Evolutionary conservation across 2,888 invertebrate genomes (phyloP).

Genomic region (Heliconius ethilla): DNA sequence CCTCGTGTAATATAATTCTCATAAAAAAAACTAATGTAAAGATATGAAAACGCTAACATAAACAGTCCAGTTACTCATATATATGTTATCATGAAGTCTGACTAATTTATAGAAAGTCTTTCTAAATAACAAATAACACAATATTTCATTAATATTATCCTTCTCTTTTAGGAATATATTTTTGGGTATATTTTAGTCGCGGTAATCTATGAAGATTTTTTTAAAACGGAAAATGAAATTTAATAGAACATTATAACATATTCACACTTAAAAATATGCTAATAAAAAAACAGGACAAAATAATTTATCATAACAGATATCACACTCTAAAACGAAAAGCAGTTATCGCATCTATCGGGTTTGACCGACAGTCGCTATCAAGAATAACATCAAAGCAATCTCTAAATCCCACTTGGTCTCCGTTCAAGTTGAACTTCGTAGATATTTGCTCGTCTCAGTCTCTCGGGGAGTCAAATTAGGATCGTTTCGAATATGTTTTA

Average conservation of each 20-base stretch:
- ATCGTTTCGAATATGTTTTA: background rate
- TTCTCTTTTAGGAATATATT: background rate
- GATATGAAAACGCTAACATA: constrained; percentile 9
- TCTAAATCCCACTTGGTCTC: constrained; percentile 16
- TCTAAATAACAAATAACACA: constrained; percentile 18
- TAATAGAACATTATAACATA: too few species aligned
- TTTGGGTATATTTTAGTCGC: too few species aligned
- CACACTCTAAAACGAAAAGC: background rate
- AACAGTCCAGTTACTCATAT: background rate
- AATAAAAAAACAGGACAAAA: too few species aligned
- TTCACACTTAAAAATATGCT: too few species aligned
- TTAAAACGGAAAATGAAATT: too few species aligned
- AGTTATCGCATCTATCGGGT: background rate
- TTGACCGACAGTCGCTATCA: constrained; percentile 11
- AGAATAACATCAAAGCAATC: constrained; percentile 28
- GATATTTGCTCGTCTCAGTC: constrained; percentile 23
- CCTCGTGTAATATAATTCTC: background rate
- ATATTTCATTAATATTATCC: constrained; percentile 25
- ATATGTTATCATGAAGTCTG: background rate
- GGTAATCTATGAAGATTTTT: too few species aligned
- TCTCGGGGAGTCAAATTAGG: constrained; percentile 8
- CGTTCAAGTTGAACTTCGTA: constrained; percentile 19
- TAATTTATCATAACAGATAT: too few species aligned
- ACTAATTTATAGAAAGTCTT: constrained; percentile 13
- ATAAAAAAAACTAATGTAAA: background rate